phyloP scores from a whole-genome alignment of 1,140 invertebrate species.

The Drosophila kurseongensis region DNA sequence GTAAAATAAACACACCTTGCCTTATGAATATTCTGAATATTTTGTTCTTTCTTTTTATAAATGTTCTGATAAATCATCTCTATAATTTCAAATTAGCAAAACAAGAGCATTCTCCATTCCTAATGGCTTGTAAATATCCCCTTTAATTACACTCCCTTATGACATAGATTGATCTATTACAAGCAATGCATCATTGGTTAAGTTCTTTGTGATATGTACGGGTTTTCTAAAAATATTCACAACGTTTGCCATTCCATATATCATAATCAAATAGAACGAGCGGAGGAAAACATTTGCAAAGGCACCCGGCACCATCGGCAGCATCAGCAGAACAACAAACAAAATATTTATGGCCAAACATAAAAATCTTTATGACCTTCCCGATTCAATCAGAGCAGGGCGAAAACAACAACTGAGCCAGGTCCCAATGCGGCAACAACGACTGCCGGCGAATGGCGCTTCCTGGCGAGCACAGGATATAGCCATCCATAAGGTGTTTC shows the following conservation, averaged over 20 bases:
- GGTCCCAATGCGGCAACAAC: slow-evolving; percentile 27
- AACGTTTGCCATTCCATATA: slow-evolving; percentile 27
- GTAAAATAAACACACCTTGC: background rate
- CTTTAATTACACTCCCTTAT: background rate
- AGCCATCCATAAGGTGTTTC: slow-evolving; percentile 52
- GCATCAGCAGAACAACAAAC: slow-evolving; percentile 44
- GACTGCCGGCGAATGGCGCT: slow-evolving; percentile 20
- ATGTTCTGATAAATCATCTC: no score
- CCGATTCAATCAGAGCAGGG: slow-evolving; percentile 44
- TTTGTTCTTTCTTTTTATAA: no score
- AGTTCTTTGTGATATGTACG: background rate
- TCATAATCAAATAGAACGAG: slow-evolving; percentile 44
- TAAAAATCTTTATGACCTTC: slow-evolving; percentile 53
- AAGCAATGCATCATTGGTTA: background rate
- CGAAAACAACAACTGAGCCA: slow-evolving; percentile 35
- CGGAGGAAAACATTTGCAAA: slow-evolving; percentile 16
- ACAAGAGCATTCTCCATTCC: background rate
- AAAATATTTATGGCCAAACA: slow-evolving; percentile 49
- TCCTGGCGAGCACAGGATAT: slow-evolving; percentile 47
- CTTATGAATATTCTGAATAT: no score
- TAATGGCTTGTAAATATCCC: background rate
- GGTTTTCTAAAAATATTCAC: slow-evolving; percentile 14
- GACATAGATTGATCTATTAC: background rate
- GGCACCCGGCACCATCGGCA: slow-evolving; percentile 5
- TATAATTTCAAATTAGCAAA: background rate